Conservation (phyloP, 2,113 vertebrate species). For the Ailuropoda melanoleuca region DNA sequence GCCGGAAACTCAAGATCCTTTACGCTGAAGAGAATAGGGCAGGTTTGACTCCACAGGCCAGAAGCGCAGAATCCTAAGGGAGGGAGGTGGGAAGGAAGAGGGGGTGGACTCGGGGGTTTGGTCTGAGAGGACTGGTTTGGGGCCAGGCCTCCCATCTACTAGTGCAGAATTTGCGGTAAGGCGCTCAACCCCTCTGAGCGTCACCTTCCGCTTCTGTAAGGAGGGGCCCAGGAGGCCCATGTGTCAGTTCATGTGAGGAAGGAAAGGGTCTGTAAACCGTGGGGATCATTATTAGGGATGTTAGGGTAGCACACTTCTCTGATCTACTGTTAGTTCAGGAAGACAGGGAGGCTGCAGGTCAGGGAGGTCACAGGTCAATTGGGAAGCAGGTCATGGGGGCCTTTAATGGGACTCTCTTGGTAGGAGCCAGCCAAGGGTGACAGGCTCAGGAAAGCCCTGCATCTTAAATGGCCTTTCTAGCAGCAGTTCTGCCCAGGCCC, state of each 20-base stretch:
- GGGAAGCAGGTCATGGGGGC: background rate
- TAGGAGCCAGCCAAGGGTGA: background rate
- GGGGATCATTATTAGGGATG: background rate
- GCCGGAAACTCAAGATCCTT: slow-evolving; percentile 50
- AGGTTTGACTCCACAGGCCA: background rate
- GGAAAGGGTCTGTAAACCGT: background rate
- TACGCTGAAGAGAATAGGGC: background rate
- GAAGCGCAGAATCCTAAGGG: background rate
- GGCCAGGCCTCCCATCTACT: background rate
- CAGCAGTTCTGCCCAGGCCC: background rate
- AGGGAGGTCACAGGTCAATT: background rate
- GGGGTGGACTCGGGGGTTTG: background rate
- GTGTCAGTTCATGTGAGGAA: background rate
- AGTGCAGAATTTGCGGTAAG: background rate
- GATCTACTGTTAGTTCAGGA: background rate
- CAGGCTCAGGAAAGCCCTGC: background rate
- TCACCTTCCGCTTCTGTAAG: background rate
- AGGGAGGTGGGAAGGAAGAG: background rate
- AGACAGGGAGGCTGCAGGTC: background rate
- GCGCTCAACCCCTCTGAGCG: accelerated
- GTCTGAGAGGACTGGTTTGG: background rate
- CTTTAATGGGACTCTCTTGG: background rate
- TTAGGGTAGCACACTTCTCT: background rate
- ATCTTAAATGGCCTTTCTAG: background rate
- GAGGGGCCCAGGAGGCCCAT: background rate